These are phyloP conservation scores for Merodon equestris DNA, from an alignment of 2,888 invertebrate genomes.

Conservation along the genomic window DNA sequence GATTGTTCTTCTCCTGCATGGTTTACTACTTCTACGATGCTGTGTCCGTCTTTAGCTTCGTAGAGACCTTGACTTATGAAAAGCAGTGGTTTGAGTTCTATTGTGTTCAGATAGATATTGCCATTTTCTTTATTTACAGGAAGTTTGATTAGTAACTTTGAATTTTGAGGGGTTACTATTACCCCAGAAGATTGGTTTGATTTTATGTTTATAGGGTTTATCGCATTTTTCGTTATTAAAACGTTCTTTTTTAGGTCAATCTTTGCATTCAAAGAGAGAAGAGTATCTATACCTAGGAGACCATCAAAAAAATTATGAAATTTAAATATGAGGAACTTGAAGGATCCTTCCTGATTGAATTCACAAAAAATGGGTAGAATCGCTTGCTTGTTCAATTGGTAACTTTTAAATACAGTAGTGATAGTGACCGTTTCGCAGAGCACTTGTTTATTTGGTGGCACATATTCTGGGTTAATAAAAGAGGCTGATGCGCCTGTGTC, in stretches of 20 bases:
- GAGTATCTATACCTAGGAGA: constrained; percentile 9
- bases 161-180: not conserved
- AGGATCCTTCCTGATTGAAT: constrained; percentile 13
- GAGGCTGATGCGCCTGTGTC: too few species aligned
- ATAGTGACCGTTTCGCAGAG: constrained; percentile 4
- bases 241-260: constrained; percentile 4
- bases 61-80: too few species aligned
- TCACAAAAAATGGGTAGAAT: too few species aligned
- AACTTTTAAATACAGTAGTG: too few species aligned
- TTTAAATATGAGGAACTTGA: constrained; percentile 13
- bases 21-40: constrained; percentile 1
- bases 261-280: constrained; percentile 1
- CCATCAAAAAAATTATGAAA: too few species aligned
- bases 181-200: not conserved
- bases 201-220: not conserved
- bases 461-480: too few species aligned
- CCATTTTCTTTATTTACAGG: constrained; percentile 2
- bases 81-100: constrained; percentile 15
- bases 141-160: not conserved
- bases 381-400: too few species aligned
- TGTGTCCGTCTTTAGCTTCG: too few species aligned
- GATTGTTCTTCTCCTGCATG: not conserved
- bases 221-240: not conserved
- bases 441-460: too few species aligned
- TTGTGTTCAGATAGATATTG: not conserved